A percentile compares a stretch with the other conserved stretches of the same genome.
Evolutionary conservation across 2,113 vertebrate genomes (phyloP).

Genomic region (Arvicanthis niloticus): DNA sequence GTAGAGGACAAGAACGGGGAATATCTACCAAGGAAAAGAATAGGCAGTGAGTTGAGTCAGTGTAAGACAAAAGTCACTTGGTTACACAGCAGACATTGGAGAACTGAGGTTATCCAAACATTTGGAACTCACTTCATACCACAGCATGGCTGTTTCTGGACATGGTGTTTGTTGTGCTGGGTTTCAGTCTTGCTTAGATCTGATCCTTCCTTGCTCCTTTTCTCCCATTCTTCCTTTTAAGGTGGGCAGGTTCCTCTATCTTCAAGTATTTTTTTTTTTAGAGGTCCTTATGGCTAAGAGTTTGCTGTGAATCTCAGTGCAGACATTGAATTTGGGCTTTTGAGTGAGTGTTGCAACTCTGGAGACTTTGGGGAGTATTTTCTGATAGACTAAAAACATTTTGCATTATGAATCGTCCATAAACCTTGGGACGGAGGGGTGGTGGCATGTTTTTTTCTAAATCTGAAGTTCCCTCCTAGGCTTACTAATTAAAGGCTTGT

Average conservation of each 20-base stretch:
- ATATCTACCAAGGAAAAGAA: not conserved
- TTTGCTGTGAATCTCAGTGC: not conserved
- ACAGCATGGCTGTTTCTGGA: not conserved
- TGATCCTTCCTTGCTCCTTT: no score
- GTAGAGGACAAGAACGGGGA: no score
- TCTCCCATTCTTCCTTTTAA: not conserved
- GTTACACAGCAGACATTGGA: not conserved
- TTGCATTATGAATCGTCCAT: not conserved
- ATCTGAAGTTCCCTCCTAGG: not conserved
- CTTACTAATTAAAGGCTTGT: not conserved
- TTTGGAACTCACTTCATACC: not conserved
- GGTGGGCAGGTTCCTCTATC: no score
- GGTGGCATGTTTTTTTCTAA: not conserved
- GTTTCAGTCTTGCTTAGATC: not conserved
- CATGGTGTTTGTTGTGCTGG: not conserved
- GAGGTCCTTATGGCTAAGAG: not conserved
- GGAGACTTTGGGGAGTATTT: not conserved
- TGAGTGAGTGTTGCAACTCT: not conserved
- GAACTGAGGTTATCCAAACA: not conserved
- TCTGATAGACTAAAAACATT: not conserved
- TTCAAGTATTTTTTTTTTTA: not conserved
- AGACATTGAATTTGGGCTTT: not conserved
- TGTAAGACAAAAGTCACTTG: not conserved
- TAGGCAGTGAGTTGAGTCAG: not conserved
- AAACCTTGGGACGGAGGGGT: not conserved